Percentiles rank a stretch among this genome's conserved stretches.
phyloP scores from a whole-genome alignment of 2,888 invertebrate species.

The Folsomia candida region DNA sequence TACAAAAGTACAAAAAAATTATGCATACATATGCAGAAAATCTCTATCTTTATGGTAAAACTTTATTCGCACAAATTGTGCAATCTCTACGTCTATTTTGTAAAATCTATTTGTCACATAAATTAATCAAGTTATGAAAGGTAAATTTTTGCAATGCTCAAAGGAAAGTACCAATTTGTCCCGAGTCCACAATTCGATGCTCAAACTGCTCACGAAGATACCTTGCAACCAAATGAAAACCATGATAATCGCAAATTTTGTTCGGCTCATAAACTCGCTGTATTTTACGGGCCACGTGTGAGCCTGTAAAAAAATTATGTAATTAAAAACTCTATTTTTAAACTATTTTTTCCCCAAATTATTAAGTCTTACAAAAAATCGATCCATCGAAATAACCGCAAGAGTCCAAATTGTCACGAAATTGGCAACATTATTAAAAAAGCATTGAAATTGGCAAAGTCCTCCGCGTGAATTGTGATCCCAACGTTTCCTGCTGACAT shows the following conservation, averaged over 20 bases:
- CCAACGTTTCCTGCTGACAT: neutral
- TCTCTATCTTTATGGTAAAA: no score
- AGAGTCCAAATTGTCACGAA: neutral
- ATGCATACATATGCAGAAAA: no score
- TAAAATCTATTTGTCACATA: no score
- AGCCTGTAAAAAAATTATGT: neutral
- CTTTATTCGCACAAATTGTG: no score
- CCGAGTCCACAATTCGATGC: neutral
- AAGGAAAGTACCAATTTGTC: neutral
- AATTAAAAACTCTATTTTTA: neutral
- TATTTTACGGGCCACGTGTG: neutral
- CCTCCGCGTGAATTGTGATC: neutral
- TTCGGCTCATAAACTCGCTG: neutral
- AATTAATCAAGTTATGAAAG: neutral
- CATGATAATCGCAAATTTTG: neutral
- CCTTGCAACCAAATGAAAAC: neutral
- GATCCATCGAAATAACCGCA: neutral
- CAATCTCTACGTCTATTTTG: no score
- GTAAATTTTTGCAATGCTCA: neutral
- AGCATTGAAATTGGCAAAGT: neutral
- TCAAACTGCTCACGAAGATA: neutral
- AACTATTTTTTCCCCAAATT: neutral
- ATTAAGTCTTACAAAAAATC: neutral
- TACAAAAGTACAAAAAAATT: no score
- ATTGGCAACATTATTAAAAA: neutral